Evolutionary conservation across 2,113 vertebrate species (phyloP).

Genomic region (Cryptomyrus ogoouensis): DNA sequence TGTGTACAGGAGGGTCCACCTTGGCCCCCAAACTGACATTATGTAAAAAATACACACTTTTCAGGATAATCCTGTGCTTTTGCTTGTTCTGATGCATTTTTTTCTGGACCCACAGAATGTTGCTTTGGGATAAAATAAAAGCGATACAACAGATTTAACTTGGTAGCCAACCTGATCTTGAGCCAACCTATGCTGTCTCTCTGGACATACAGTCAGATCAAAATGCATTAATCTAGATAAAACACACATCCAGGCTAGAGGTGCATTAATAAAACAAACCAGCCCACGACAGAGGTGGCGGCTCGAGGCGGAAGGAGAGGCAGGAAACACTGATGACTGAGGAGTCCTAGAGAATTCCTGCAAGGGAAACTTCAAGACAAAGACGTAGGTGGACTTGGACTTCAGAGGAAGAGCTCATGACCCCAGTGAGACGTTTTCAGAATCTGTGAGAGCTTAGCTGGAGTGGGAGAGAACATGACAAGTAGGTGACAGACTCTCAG

Average conservation of each 20-base stretch:
- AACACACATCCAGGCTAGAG: background rate
- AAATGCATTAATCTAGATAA: background rate
- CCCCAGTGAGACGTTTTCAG: background rate
- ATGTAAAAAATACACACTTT: background rate
- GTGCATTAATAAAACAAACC: background rate
- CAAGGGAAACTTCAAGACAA: background rate
- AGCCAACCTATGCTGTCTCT: background rate
- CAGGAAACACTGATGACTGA: background rate
- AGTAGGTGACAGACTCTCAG: background rate
- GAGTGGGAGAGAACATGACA: background rate
- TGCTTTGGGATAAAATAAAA: background rate
- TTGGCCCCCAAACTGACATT: background rate
- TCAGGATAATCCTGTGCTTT: background rate
- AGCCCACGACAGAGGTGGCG: background rate
- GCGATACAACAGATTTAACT: background rate
- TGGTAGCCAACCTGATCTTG: background rate
- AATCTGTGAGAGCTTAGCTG: background rate
- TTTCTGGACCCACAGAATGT: background rate
- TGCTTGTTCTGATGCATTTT: background rate
- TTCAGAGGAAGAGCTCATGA: background rate
- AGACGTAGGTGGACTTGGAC: background rate
- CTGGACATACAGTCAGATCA: background rate
- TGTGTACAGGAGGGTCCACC: background rate
- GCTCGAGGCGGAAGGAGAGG: background rate
- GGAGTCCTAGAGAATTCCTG: background rate